Evolutionary conservation across 2,888 invertebrate species (phyloP), one percentile per base, ranked within the genome.

Genomic region (Oscheius myriophilus): DNA sequence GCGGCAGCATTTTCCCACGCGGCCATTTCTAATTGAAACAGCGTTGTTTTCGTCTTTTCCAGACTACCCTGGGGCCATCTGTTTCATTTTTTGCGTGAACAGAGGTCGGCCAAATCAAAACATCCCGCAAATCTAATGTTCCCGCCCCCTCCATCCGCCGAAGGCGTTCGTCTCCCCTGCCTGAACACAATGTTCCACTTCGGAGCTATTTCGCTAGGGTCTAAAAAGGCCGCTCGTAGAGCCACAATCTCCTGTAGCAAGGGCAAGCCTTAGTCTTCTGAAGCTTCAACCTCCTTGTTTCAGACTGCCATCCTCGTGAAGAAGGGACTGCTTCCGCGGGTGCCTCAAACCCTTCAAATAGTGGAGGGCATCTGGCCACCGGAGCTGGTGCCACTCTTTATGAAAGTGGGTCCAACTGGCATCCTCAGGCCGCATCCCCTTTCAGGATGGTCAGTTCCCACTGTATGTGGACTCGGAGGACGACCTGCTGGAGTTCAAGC

Each of bases 291-390:
- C 4, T 14, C 52, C 6, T 0, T 42, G 18, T 67, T 78, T 64
- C 67, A 82, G 73, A 78, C 82, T 33, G 85, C 85, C n/a, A 84
- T 85, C 55, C 79, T 79, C 65, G 85, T 85, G 64, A 85, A 85
- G 53, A 71, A 82, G 54, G 85, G 85, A 9, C 80, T 82, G 41
- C 74, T 85, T 23, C 72, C 71, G 7, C 72, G 78, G 25, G 82
- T 85, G 9, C 84, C 84, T 11, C 85, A 85, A 61, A 79, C 75
- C 18, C 82, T 84, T 68, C 78, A 77, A 71, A 79, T 85, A 54
- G 75, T 85, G 16, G 85, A 85, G 52, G 85, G 80, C 11, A 80
- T 80, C 21, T 80, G 80, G 83, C 83, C 83, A 16, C 83, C 83
- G 12, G 83, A 82, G 57, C 67, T 83, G 49, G 84, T 84, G 12